Evolutionary conservation across 2,113 vertebrate species (phyloP).

Genomic region (Rhinopomastus cyanomelas): DNA sequence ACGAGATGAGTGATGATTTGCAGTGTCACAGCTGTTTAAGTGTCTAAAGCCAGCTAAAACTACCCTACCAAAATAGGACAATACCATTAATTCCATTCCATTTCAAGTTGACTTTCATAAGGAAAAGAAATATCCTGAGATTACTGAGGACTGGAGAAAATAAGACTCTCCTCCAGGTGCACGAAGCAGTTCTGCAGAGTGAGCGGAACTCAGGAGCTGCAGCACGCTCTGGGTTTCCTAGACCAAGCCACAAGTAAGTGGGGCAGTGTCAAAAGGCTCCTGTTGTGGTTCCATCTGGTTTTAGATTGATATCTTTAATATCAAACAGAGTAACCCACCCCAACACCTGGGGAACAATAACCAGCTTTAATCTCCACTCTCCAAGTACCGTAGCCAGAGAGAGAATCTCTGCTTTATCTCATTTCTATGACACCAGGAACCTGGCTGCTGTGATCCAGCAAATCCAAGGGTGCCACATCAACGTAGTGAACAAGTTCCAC

Average conservation of each 20-base stretch:
- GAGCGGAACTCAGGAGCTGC: not conserved
- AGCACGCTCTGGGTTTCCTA: not conserved
- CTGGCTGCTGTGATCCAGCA: not conserved
- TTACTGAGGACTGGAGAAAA: not conserved
- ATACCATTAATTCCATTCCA: conserved; percentile 21
- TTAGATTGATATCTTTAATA: conserved; percentile 1
- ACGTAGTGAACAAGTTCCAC: not conserved
- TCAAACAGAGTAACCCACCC: not conserved
- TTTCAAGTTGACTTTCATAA: conserved; percentile 19
- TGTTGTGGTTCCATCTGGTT: not conserved
- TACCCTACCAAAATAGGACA: not conserved
- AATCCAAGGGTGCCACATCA: not conserved
- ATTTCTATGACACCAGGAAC: not conserved
- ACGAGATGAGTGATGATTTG: conserved; percentile 15
- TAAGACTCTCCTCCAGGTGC: not conserved
- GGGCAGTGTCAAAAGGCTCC: not conserved
- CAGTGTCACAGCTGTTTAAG: conserved; percentile 12
- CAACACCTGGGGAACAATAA: not conserved
- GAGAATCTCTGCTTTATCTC: not conserved
- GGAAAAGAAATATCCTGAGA: not conserved
- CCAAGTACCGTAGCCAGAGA: not conserved
- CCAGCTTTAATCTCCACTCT: not conserved
- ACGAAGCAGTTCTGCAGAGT: not conserved
- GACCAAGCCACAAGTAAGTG: not conserved
- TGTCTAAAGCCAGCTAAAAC: conserved; percentile 13